phyloP scores from a whole-genome alignment of 2,113 vertebrate genomes.

The Oryzias celebensis region DNA sequence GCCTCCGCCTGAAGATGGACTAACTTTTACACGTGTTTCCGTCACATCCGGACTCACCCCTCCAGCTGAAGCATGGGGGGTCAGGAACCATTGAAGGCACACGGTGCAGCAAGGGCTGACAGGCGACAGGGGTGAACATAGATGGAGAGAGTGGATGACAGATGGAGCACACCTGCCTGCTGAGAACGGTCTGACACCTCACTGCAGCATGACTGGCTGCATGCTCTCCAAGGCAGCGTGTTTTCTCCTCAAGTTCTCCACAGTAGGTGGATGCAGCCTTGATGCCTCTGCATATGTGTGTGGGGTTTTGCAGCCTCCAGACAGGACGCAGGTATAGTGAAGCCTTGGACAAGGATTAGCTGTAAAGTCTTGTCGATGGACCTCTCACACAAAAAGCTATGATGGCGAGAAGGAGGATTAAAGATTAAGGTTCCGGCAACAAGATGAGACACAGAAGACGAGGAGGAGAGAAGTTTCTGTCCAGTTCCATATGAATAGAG shows the following conservation, averaged over 20 bases:
- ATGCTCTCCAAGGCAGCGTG: slow-evolving; percentile 20
- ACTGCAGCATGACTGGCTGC: slow-evolving; percentile 10
- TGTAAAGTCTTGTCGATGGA: slow-evolving; percentile 49
- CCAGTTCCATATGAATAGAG: slow-evolving; percentile 4
- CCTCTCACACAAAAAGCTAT: slow-evolving; percentile 11
- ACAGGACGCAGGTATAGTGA: slow-evolving; percentile 51
- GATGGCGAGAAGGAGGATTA: slow-evolving; percentile 28
- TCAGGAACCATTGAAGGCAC: slow-evolving; percentile 1
- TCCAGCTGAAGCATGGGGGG: slow-evolving; percentile 13
- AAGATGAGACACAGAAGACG: slow-evolving; percentile 22
- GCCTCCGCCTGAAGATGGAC: slow-evolving; percentile 41
- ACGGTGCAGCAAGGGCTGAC: slow-evolving; percentile 14
- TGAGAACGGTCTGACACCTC: slow-evolving; percentile 53
- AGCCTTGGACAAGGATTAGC: slow-evolving; percentile 64
- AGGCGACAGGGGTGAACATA: slow-evolving; percentile 18
- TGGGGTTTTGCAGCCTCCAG: slow-evolving; percentile 42
- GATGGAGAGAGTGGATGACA: slow-evolving; percentile 32
- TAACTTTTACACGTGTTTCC: slow-evolving; percentile 45
- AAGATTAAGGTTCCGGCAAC: slow-evolving; percentile 34
- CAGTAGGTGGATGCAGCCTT: slow-evolving; percentile 6
- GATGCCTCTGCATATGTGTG: slow-evolving; percentile 4
- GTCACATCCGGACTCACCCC: neutral
- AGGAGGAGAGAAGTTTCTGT: neutral
- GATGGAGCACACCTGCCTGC: slow-evolving; percentile 50
- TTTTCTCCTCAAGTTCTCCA: slow-evolving; percentile 16